Evolutionary conservation across 2,797 vertebrate genomes (phyloP).

Genomic region (Paguma larvata): DNA sequence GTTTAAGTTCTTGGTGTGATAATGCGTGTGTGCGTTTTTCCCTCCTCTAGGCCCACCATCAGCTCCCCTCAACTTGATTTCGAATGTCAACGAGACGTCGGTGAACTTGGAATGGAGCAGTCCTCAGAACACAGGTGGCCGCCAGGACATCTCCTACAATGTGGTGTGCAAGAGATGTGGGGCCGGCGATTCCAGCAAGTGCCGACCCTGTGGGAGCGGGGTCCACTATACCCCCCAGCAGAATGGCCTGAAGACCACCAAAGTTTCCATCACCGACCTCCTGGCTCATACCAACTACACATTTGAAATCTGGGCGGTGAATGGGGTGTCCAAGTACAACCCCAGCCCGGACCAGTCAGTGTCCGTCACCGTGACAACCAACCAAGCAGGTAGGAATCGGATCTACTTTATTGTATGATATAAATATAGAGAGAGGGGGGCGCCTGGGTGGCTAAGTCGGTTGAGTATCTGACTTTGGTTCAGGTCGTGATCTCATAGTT

Average conservation of each 20-base stretch:
- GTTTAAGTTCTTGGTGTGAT: background rate
- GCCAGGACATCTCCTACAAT: constrained; percentile 96
- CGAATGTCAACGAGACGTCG: constrained; percentile 98
- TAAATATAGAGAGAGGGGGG: background rate
- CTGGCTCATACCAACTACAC: constrained; percentile 99
- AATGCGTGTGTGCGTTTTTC: background rate
- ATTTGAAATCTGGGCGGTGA: constrained; percentile 98
- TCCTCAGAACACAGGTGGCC: constrained; percentile 94
- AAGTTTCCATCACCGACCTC: constrained; percentile 97
- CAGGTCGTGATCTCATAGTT: no score
- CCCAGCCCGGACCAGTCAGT: constrained; percentile 96
- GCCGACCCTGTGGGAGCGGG: constrained; percentile 94
- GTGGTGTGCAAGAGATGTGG: constrained; percentile 97
- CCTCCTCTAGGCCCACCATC: constrained; percentile 93
- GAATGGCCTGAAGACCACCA: constrained; percentile 93
- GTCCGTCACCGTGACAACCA: constrained; percentile 97
- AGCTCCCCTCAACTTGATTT: constrained; percentile 96
- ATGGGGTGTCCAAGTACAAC: constrained; percentile 96
- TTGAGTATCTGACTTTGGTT: no score
- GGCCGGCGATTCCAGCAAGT: constrained; percentile 90
- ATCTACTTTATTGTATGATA: background rate
- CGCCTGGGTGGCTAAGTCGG: no score
- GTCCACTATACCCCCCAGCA: constrained; percentile 97
- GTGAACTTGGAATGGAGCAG: constrained; percentile 98
- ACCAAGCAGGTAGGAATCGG: constrained; percentile 95